A percentile compares a stretch with the other conserved stretches of the same genome.
phyloP scores from a whole-genome alignment of 2,113 vertebrate genomes.

The Cyanoramphus novaezelandiae region DNA sequence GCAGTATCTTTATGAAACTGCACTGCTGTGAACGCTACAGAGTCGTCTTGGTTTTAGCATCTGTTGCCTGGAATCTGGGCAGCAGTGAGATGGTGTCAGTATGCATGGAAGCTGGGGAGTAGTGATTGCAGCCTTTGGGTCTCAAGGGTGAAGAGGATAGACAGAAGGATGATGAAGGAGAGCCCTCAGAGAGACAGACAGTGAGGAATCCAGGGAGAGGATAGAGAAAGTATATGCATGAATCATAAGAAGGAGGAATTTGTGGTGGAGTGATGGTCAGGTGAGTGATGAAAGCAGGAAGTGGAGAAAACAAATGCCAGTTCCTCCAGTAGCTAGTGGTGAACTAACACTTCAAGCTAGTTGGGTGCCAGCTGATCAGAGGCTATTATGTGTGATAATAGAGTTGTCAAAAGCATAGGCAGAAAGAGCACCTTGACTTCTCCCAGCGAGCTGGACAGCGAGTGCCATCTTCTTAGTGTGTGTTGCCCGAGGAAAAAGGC shows the following conservation, averaged over 20 bases:
- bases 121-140: not conserved
- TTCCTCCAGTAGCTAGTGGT: conserved; percentile 6
- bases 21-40: not conserved
- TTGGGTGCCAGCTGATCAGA: not conserved
- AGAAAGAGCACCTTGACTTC: not conserved
- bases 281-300: conserved; percentile 35
- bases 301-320: not conserved
- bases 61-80: not conserved
- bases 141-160: not conserved
- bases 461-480: not conserved
- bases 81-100: not conserved
- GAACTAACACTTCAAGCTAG: not conserved
- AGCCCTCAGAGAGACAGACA: not conserved
- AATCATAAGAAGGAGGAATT: conserved; percentile 17
- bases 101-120: rapidly evolving
- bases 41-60: not conserved
- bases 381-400: not conserved
- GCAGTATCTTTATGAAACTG: not conserved
- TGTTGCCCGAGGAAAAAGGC: not conserved
- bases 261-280: conserved; percentile 3
- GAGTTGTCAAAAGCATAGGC: not conserved
- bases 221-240: not conserved
- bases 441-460: not conserved
- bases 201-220: not conserved
- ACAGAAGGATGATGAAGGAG: not conserved